Base-by-base conservation (phyloP, 92 coral and sea anemone species). In the Muricea muricata region DNA sequence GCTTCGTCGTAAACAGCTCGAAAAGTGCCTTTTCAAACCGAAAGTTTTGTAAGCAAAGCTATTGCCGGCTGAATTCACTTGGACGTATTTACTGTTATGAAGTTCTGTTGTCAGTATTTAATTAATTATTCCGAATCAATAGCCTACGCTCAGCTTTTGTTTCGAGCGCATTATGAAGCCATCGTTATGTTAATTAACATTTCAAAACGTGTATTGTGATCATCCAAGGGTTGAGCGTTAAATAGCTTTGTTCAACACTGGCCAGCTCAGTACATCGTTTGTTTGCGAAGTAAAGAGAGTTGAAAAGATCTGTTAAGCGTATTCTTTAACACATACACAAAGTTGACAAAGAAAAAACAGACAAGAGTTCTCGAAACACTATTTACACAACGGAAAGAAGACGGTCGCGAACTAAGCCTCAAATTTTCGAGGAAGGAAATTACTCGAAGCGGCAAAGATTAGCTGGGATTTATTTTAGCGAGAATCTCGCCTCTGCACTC, bases 121-220 rank as follows among this genome's bases (percentile, higher is more conserved):
- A 97, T 94, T 97, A 92, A 92, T 92, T 92, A 94, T 97, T 86
- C 99, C 87, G 37, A 86, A 90, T 92, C 92, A 94, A 97, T 97
- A 94, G 24, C 75, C 89, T 17, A 45, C 91, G 93, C 91, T 86
- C 88, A n/a, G 79, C 93, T 84, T 87, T 74, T 52, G 72, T 85
- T 35, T 89, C 86, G 89, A 92, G 87, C 28, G 89, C 87, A 91
- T 73, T 90, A 91, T 92, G 78, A 94, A 83, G 92, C 97, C 88
- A 90, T 97, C 94, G 92, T 93, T 97, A 97, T 97, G 99, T 94
- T 97, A 97, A 97, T 95, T 97, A 94, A 87, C 94, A 92, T 93
- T 94, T 97, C 89, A 97, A 93, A 97, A 93, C 93, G 91, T 78
- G 91, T 81, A 93, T 97, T 97, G 99, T 97, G 90, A 93, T 70